phyloP scores from a whole-genome alignment of 2,888 invertebrate species.

The Campoletis raptor region DNA sequence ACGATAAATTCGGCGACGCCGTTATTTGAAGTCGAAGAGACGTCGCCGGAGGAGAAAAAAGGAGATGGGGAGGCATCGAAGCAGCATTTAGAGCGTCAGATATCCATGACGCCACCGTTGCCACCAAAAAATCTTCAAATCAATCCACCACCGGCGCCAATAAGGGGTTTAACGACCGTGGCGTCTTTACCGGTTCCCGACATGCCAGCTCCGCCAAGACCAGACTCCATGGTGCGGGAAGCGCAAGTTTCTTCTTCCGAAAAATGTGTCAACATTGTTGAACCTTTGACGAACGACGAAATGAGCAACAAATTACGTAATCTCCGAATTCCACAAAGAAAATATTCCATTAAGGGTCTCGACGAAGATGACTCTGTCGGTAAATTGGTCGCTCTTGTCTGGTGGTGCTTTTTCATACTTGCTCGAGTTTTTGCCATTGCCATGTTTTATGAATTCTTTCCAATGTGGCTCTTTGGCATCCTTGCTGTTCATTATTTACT shows the following conservation, averaged over 20 bases:
- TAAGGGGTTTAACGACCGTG: conserved; percentile 80
- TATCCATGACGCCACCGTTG: conserved; percentile 81
- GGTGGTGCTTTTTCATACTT: conserved; percentile 92
- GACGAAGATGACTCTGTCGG: conserved; percentile 92
- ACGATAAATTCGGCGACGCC: conserved; percentile 30
- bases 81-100: conserved; percentile 76
- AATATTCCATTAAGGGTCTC: conserved; percentile 87
- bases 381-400: conserved; percentile 89
- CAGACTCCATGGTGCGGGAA: conserved; percentile 78
- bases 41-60: conserved; percentile 45
- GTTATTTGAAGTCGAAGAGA: conserved; percentile 13
- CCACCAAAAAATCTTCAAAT: conserved; percentile 82
- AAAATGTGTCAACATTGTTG: conserved; percentile 52
- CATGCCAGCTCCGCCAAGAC: conserved; percentile 82
- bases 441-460: conserved; percentile 89
- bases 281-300: conserved; percentile 42
- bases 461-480: conserved; percentile 81
- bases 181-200: conserved; percentile 81
- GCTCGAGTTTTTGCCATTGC: conserved; percentile 90
- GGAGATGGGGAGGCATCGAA: conserved; percentile 43
- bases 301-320: conserved; percentile 50
- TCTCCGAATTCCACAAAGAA: conserved; percentile 77
- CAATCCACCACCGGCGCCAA: conserved; percentile 82
- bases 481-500: conserved; percentile 89
- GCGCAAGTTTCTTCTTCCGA: conserved; percentile 56